These are phyloP conservation scores for Eretmodus cyanostictus DNA, from an alignment of 2,113 vertebrate species.

Conservation along the genomic window DNA sequence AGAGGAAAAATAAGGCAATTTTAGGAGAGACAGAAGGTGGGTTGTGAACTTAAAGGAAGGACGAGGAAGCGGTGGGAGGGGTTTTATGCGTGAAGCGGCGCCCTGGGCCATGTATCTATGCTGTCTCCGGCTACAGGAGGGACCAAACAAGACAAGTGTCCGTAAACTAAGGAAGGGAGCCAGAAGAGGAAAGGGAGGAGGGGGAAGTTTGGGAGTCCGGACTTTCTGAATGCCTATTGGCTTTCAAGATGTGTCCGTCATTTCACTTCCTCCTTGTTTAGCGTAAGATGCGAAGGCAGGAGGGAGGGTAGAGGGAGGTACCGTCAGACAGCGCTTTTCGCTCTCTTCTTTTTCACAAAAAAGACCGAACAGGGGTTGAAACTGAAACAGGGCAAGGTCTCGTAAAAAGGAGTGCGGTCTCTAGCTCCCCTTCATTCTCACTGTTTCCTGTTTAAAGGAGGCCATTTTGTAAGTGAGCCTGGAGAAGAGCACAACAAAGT, in stretches of 20 bases:
- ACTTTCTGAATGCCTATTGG: constrained; percentile 48
- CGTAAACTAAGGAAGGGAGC: background rate
- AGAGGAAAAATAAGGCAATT: background rate
- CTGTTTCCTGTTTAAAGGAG: constrained; percentile 69
- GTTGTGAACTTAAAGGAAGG: background rate
- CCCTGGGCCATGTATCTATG: constrained; percentile 21
- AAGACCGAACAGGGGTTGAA: constrained; percentile 59
- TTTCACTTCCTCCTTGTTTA: constrained; percentile 64
- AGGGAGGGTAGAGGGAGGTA: constrained; percentile 63
- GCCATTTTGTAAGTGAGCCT: constrained; percentile 71
- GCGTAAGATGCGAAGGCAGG: constrained; percentile 33
- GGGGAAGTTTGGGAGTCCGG: background rate
- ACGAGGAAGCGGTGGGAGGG: background rate
- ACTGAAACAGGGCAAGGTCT: constrained; percentile 72
- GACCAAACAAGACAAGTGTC: constrained; percentile 31
- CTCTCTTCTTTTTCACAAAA: constrained; percentile 34
- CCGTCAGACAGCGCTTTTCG: background rate
- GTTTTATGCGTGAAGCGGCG: background rate
- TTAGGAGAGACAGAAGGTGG: background rate
- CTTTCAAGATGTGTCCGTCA: constrained; percentile 46
- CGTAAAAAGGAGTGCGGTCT: constrained; percentile 64
- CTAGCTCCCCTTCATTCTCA: constrained; percentile 53
- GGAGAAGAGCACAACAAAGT: constrained; percentile 47
- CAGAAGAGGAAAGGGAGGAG: constrained; percentile 22
- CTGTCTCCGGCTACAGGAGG: constrained; percentile 9